Percentiles rank a stretch among this genome's conserved stretches.
phyloP scores from a whole-genome alignment of 2,113 vertebrate species.

The Potamarius usumacintae region DNA sequence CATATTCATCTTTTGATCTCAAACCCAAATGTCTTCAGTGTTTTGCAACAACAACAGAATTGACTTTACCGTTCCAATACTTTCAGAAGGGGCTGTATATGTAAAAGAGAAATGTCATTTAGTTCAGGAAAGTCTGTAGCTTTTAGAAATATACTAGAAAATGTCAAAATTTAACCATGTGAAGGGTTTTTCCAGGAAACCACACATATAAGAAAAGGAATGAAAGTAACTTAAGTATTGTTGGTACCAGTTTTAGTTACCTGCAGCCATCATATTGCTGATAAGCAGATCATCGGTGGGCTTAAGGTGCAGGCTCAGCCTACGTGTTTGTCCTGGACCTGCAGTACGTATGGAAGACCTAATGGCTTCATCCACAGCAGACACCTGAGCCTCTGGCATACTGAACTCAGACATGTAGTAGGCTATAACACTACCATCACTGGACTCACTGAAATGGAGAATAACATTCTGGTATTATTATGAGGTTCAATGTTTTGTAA shows the following conservation, averaged over 20 bases:
- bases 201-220: background rate
- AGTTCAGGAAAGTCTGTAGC: background rate
- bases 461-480: background rate
- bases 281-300: slow-evolving; percentile 50
- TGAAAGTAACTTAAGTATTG: background rate
- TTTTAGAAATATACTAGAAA: background rate
- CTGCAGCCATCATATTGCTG: slow-evolving; percentile 58
- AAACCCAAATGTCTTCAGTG: background rate
- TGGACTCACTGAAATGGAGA: slow-evolving; percentile 56
- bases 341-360: slow-evolving; percentile 8
- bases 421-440: slow-evolving; percentile 53
- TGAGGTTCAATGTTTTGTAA: background rate
- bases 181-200: background rate
- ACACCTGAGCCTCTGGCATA: slow-evolving; percentile 54
- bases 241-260: slow-evolving; percentile 41
- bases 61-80: background rate
- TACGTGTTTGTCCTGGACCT: background rate
- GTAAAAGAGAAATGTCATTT: background rate
- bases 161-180: background rate
- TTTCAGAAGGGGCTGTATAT: background rate
- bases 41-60: background rate
- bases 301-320: background rate
- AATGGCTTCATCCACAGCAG: slow-evolving; percentile 60
- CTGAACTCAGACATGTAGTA: slow-evolving; percentile 75
- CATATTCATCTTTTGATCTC: slow-evolving; percentile 2